phyloP scores from a whole-genome alignment of 1,140 invertebrate species.

The Hylaeus volcanicus region DNA sequence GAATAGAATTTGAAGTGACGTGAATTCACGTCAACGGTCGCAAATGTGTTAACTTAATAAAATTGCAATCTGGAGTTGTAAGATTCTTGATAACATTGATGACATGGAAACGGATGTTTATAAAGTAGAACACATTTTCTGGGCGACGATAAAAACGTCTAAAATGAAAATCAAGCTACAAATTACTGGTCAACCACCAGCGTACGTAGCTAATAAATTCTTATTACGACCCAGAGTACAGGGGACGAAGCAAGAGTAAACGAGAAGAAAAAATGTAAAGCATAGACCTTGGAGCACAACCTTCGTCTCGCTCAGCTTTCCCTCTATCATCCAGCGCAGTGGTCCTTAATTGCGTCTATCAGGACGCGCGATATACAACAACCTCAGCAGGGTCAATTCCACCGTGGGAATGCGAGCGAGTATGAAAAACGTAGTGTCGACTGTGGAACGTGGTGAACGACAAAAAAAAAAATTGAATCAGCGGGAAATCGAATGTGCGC shows the following conservation, averaged over 20 bases:
- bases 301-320: conserved; percentile 51
- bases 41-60: no score
- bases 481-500: neutral
- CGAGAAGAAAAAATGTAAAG: conserved; percentile 13
- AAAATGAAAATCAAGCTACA: neutral
- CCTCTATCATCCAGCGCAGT: conserved; percentile 19
- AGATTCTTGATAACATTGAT: no score
- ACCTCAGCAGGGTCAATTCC: conserved; percentile 13
- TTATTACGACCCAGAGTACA: conserved; percentile 4
- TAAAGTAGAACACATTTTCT: no score
- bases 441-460: neutral
- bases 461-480: conserved; percentile 30
- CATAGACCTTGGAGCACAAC: conserved; percentile 41
- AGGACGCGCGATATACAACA: conserved; percentile 13
- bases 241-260: neutral
- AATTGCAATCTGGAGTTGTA: no score
- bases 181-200: conserved; percentile 6
- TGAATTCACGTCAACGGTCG: no score
- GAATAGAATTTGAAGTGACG: no score
- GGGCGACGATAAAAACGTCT: neutral
- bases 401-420: conserved; percentile 43
- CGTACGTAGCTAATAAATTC: conserved; percentile 23
- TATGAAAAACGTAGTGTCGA: neutral
- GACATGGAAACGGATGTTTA: no score
- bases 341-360: conserved; percentile 55